Conservation (phyloP, 2,113 vertebrate species). For the Lichenostomus cassidix region DNA sequence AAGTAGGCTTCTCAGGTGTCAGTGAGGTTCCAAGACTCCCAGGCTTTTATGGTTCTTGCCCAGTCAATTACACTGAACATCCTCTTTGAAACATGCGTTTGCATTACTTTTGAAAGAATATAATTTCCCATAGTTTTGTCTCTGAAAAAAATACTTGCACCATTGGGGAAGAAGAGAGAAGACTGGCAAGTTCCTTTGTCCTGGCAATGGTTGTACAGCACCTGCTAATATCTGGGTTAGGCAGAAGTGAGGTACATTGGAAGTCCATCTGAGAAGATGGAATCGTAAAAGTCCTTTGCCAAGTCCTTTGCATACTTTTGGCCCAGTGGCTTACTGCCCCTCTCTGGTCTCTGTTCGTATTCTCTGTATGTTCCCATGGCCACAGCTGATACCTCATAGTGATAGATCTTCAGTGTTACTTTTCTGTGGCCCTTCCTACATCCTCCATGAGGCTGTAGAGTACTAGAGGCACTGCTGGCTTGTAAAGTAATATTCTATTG, state of each 20-base stretch:
- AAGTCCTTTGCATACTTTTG: not conserved
- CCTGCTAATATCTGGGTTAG: not conserved
- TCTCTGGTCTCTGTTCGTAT: not conserved
- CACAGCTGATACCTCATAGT: not conserved
- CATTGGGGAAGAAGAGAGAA: not conserved
- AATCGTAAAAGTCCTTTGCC: not conserved
- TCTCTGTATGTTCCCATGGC: not conserved
- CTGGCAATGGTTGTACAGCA: not conserved
- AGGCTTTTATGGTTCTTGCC: not conserved
- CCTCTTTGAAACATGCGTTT: not conserved
- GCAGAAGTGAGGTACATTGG: not conserved
- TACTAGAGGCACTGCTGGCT: not conserved
- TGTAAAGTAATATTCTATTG: not conserved
- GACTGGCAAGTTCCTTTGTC: not conserved
- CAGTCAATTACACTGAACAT: not conserved
- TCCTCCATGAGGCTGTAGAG: not conserved
- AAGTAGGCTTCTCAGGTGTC: constrained; percentile 19
- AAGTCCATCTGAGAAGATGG: not conserved
- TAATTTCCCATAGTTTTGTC: not conserved
- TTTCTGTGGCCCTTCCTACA: not conserved
- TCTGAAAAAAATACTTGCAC: not conserved
- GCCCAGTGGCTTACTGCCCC: not conserved
- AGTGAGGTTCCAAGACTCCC: not conserved
- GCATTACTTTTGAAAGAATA: not conserved
- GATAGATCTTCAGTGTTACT: not conserved